Percentiles rank a stretch among this genome's conserved stretches.
These are phyloP conservation scores for Triops longicaudatus DNA, from an alignment of 1,140 invertebrate genomes.

Conservation along the genomic window DNA sequence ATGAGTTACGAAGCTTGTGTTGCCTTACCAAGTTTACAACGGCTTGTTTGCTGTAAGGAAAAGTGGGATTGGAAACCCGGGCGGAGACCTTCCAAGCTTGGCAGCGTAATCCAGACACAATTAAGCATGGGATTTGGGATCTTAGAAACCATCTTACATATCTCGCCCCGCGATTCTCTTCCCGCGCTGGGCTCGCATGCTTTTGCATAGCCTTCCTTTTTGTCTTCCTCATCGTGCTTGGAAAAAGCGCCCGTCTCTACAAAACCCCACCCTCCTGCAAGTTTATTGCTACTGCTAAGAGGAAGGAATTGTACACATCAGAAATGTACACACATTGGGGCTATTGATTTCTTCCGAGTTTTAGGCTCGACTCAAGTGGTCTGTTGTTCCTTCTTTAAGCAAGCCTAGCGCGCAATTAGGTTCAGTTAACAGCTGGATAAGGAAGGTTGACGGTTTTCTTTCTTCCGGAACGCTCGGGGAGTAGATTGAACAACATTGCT, in stretches of 20 bases:
- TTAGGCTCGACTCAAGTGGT: not conserved
- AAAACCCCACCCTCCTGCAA: not conserved
- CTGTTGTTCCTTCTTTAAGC: not conserved
- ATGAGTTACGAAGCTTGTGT: not conserved
- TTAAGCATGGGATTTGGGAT: conserved; percentile 15
- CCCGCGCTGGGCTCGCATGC: not conserved
- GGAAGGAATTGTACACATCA: not conserved
- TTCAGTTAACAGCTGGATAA: not conserved
- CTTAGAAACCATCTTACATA: not conserved
- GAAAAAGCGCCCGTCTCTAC: not conserved
- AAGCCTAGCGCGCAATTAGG: not conserved
- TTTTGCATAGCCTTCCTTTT: not conserved
- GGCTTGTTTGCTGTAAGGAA: not conserved
- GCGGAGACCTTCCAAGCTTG: not conserved
- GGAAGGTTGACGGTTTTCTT: not conserved
- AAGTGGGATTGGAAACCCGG: not conserved
- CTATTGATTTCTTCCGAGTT: not conserved
- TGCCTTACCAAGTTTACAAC: not conserved
- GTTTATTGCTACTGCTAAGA: conserved; percentile 8
- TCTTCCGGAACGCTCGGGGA: not conserved
- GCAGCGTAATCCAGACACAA: conserved; percentile 1
- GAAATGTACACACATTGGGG: not conserved
- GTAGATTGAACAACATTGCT: not conserved
- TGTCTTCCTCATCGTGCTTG: not conserved
- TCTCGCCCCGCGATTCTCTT: not conserved